Evolutionary conservation across 2,113 vertebrate genomes (phyloP).

Genomic region (Sander vitreus): DNA sequence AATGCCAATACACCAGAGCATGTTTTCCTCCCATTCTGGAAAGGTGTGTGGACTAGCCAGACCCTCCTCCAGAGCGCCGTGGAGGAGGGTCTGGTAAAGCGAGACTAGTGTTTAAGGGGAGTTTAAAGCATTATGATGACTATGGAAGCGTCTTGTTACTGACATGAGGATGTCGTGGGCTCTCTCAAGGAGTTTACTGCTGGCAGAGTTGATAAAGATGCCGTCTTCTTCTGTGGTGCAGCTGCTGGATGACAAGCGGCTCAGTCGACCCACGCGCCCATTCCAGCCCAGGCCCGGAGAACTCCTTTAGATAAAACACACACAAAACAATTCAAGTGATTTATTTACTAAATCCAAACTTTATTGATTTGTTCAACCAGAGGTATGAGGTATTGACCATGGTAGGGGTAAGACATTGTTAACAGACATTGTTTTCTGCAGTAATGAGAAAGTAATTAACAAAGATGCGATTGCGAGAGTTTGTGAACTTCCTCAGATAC

Average conservation of each 20-base stretch:
- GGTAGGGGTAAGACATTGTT: too few relatives aligned
- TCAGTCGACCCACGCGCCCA: conserved; percentile 85
- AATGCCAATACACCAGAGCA: too few relatives aligned
- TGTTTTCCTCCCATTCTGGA: too few relatives aligned
- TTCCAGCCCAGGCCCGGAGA: conserved; percentile 88
- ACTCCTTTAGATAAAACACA: conserved; percentile 77
- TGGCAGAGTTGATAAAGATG: conserved; percentile 91
- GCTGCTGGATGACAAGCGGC: conserved; percentile 79
- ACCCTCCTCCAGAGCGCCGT: too few relatives aligned
- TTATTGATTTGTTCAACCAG: neutral
- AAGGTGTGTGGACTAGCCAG: too few relatives aligned
- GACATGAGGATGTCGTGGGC: conserved; percentile 98
- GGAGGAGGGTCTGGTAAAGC: too few relatives aligned
- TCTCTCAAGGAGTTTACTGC: conserved; percentile 96
- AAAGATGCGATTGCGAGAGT: neutral
- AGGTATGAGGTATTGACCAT: neutral
- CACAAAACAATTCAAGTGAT: neutral
- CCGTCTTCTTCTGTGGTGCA: conserved; percentile 91
- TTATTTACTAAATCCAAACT: neutral
- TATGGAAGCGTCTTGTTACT: conserved; percentile 68
- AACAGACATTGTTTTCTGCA: neutral
- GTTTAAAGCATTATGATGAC: neutral
- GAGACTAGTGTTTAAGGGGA: too few relatives aligned
- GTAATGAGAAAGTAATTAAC: neutral
- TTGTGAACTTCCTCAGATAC: neutral